Percentiles rank a stretch among this genome's conserved stretches.
Evolutionary conservation across 2,113 vertebrate genomes (phyloP).

Genomic region (Camelus bactrianus): DNA sequence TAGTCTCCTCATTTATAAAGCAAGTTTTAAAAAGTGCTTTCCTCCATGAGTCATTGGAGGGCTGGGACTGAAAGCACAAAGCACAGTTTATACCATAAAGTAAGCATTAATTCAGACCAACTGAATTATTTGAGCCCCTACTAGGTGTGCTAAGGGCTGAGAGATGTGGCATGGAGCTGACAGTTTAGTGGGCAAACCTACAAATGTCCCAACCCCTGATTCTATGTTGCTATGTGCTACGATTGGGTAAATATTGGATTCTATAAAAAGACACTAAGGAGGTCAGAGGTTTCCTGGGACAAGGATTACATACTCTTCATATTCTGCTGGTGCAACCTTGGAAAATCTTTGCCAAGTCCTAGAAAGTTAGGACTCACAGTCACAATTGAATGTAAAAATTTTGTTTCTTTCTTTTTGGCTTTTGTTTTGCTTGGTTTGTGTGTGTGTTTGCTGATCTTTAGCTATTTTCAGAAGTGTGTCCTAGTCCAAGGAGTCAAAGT

Average conservation of each 20-base stretch:
- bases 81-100: not conserved
- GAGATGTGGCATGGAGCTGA: not conserved
- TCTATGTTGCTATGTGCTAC: not conserved
- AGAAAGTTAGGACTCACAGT: not conserved
- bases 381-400: not conserved
- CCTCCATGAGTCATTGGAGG: not conserved
- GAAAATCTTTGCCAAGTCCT: not conserved
- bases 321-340: not conserved
- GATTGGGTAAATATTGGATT: not conserved
- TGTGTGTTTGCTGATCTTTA: not conserved
- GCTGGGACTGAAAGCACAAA: not conserved
- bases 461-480: not conserved
- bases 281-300: not conserved
- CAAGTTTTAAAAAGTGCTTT: not conserved
- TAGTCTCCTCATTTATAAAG: conserved; percentile 2
- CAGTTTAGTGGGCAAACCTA: not conserved
- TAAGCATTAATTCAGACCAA: not conserved
- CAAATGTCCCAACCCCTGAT: not conserved
- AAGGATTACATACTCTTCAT: not conserved
- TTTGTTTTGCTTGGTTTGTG: not conserved
- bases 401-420: not conserved
- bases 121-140: not conserved
- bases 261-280: not conserved
- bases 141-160: not conserved
- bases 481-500: not conserved